Evolutionary conservation across 2,113 vertebrate genomes (phyloP), one percentile per base, ranked within the genome.

Genomic region (Macroglossus sobrinus): DNA sequence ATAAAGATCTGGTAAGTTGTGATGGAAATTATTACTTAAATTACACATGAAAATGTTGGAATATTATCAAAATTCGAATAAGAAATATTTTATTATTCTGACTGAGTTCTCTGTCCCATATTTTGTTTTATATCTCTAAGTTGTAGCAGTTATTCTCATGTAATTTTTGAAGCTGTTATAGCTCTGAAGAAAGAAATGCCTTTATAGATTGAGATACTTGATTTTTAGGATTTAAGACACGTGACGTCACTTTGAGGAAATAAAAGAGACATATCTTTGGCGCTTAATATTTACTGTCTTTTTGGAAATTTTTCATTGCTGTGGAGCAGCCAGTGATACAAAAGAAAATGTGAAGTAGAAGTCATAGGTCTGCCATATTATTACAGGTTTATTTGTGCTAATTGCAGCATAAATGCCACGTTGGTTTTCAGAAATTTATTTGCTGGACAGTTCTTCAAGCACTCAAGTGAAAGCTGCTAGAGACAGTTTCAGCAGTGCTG

Each of bases 361-460:
- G 61, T 95, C 96, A 76, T 53, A 76, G 59, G 26, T 92, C 72
- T 76, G 19, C 33, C 28, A 59, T 66, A 47, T 87, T 89, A 91
- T 96, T 97, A 89, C 80, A 96, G 79, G n/a, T 92, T 93, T 98
- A 91, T 97, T 97, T 97, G 98, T 85, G 24, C 71, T 95, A 94
- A 90, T 95, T 98, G 92, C 40, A 95, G 90, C 55, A 22, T 96
- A 95, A 97, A 45, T 95, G 72, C 69, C 66, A 45, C 45, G 5
- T 22, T 96, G 61, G 95, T 97, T 95, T 97, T 97, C 79, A 97
- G 43, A 40, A 96, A 43, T 78, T 97, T 53, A 96, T 97, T 96
- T 96, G 30, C 69, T 97, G 81, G 80, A 79, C 94, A 84, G 76
- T 94, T 97, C 71, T 79, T 75, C 95, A 94, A 59, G 40, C 50